These are phyloP conservation scores for Nudaria mundana DNA, from an alignment of 2,888 invertebrate genomes.

Conservation along the genomic window DNA sequence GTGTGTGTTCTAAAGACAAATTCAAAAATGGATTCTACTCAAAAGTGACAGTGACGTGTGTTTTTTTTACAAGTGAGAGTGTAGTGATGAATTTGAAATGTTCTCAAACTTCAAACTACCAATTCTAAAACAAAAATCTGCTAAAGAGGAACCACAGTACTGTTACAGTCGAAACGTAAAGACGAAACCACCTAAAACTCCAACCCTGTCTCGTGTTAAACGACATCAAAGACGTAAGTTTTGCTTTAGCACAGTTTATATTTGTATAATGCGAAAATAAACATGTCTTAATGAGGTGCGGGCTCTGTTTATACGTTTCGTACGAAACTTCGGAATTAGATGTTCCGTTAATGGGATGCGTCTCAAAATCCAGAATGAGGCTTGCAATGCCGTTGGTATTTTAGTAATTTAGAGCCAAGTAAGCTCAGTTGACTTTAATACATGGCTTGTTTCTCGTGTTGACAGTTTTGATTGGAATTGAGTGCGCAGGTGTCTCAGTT, in stretches of 20 bases:
- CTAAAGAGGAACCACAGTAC: conserved; percentile 74
- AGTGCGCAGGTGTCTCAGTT: conserved; percentile 34
- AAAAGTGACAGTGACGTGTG: conserved; percentile 34
- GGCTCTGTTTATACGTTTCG: conserved; percentile 44
- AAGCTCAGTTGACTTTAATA: conserved; percentile 22
- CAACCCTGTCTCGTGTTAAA: conserved; percentile 72
- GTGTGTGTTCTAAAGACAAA: conserved; percentile 27
- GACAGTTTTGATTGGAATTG: conserved; percentile 34
- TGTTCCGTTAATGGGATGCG: conserved; percentile 52
- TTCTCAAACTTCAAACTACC: conserved; percentile 81
- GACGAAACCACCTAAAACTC: conserved; percentile 81
- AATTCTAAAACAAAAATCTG: conserved; percentile 64
- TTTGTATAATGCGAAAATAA: conserved; percentile 53
- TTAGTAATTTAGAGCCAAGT: conserved; percentile 24
- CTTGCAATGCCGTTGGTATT: conserved; percentile 23
- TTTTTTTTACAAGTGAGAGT: conserved; percentile 20
- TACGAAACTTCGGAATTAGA: conserved; percentile 51
- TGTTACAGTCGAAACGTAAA: conserved; percentile 69
- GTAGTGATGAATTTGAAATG: conserved; percentile 58
- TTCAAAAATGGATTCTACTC: conserved; percentile 28
- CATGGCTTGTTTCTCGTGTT: conserved; percentile 30
- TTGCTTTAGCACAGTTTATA: conserved; percentile 32
- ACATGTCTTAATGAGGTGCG: conserved; percentile 64
- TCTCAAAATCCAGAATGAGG: conserved; percentile 33
- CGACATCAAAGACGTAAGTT: conserved; percentile 77